Evolutionary conservation across 2,797 vertebrate species (phyloP).

Genomic region (Sebastes nivosus): DNA sequence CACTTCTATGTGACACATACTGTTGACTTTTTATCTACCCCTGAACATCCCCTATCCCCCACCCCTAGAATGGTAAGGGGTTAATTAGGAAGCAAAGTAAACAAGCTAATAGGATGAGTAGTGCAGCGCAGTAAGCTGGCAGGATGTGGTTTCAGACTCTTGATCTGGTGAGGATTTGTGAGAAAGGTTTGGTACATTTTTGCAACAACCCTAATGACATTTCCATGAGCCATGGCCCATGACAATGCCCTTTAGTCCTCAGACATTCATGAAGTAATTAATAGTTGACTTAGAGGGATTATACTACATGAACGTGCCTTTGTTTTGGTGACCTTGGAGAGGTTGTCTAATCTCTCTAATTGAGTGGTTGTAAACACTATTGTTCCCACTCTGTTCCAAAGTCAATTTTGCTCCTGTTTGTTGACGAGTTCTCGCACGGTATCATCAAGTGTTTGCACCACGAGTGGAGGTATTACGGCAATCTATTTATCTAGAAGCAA

Average conservation of each 20-base stretch:
- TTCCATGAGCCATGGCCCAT: constrained; percentile 54
- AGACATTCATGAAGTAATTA: constrained; percentile 77
- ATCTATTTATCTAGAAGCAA: constrained; percentile 55
- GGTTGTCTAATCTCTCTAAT: constrained; percentile 80
- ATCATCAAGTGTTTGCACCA: constrained; percentile 28
- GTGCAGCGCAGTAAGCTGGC: background rate
- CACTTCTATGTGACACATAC: background rate
- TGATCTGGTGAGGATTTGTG: constrained; percentile 9
- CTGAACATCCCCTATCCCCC: background rate
- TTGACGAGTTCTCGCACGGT: constrained; percentile 27
- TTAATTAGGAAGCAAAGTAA: constrained; percentile 1
- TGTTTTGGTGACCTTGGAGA: constrained; percentile 79
- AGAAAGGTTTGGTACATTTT: constrained; percentile 29
- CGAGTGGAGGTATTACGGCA: constrained; percentile 28
- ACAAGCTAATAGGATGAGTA: constrained; percentile 5
- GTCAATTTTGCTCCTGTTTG: constrained; percentile 67
- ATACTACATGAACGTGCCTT: constrained; percentile 66
- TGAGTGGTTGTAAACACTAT: constrained; percentile 72
- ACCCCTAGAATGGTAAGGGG: background rate
- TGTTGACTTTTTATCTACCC: background rate
- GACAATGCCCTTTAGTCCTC: constrained; percentile 65
- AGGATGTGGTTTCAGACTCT: background rate
- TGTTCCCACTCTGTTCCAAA: constrained; percentile 65
- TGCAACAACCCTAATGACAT: constrained; percentile 56
- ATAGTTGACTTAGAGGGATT: constrained; percentile 78